phyloP scores from a whole-genome alignment of 2,888 invertebrate species.

The Clanis bilineata region DNA sequence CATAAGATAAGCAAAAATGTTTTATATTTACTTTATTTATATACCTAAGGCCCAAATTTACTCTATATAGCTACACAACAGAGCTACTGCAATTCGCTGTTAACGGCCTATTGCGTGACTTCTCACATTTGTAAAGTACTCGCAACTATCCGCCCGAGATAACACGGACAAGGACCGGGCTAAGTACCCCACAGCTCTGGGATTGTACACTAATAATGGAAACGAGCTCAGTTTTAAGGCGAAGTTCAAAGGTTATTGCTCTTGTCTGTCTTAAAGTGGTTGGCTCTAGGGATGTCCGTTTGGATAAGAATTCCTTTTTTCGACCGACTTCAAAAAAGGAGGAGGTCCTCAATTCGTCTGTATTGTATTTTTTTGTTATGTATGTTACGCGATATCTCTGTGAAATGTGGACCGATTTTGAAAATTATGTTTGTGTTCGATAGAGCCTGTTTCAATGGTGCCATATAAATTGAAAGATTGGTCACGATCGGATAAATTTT shows the following conservation, averaged over 20 bases:
- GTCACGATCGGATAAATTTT: too few species aligned
- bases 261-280: conserved; percentile 1
- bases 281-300: background rate
- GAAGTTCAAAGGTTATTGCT: background rate
- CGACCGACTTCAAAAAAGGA: too few species aligned
- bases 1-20: too few species aligned
- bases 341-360: too few species aligned
- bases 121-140: conserved; percentile 63
- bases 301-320: background rate
- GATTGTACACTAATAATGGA: background rate
- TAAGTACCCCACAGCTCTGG: background rate
- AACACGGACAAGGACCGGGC: conserved; percentile 46
- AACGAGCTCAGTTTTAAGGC: background rate
- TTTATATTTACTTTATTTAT: too few species aligned
- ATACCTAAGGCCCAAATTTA: too few species aligned
- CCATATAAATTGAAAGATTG: too few species aligned
- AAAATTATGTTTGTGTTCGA: too few species aligned
- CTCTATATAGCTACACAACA: background rate
- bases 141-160: conserved; percentile 52
- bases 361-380: too few species aligned
- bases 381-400: too few species aligned
- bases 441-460: too few species aligned
- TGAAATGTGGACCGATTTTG: too few species aligned
- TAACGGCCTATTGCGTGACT: conserved; percentile 65
- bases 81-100: conserved; percentile 32